Conservation (phyloP, 1,140 invertebrate species). For the Forficula auricularia region DNA sequence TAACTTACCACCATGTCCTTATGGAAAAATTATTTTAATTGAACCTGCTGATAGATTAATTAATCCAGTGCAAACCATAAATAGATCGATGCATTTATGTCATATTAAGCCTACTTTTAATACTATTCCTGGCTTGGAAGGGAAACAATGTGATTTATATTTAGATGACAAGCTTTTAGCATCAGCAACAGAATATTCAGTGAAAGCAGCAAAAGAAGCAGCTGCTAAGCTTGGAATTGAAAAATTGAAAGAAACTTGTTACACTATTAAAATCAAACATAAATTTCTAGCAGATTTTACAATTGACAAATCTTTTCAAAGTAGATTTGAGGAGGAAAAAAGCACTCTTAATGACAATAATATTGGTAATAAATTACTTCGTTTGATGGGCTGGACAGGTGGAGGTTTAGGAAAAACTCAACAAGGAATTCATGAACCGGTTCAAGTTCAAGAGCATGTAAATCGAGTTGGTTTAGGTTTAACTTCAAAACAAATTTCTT, state of each 20-base stretch:
- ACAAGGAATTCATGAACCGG: conserved; percentile 27
- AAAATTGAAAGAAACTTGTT: conserved; percentile 9
- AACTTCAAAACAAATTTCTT: neutral
- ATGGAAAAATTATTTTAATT: too few species aligned
- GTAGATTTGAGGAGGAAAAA: conserved; percentile 1
- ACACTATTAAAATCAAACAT: conserved; percentile 12
- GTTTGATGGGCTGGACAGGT: conserved; percentile 49
- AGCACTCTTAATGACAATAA: conserved; percentile 31
- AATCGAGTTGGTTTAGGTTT: conserved; percentile 5
- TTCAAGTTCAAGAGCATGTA: conserved; percentile 12
- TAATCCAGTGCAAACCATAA: too few species aligned
- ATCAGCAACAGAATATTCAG: conserved; percentile 3
- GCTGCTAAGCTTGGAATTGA: conserved; percentile 5
- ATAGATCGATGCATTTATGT: too few species aligned
- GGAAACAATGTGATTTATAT: conserved; percentile 3
- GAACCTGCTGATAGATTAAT: too few species aligned
- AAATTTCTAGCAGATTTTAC: neutral
- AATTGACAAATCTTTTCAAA: too few species aligned
- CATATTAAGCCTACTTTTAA: too few species aligned
- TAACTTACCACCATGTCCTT: neutral
- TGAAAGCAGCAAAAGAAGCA: conserved; percentile 10
- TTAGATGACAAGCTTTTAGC: conserved; percentile 9
- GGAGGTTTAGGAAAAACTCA: conserved; percentile 28
- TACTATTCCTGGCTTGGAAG: too few species aligned
- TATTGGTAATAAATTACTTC: conserved; percentile 50